Evolutionary conservation across 2,888 invertebrate genomes (phyloP).

Genomic region (Platycheirus albimanus): DNA sequence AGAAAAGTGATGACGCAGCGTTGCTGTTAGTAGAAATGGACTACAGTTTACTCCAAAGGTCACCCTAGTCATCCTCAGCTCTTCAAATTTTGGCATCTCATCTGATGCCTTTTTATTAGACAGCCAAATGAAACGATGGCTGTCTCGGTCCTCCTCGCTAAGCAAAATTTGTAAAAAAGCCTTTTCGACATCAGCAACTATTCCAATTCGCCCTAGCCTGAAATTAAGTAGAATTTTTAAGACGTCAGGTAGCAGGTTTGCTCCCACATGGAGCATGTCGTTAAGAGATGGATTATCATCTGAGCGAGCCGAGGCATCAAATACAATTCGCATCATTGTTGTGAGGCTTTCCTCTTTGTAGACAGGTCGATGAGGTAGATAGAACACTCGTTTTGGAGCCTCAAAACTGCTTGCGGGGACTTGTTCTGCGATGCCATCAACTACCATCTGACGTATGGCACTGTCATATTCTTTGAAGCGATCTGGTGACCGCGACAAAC

Average conservation of each 20-base stretch:
- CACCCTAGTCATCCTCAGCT: too few species aligned
- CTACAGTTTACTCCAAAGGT: conserved; percentile 32
- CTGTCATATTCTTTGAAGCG: conserved; percentile 16
- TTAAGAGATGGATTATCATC: too few species aligned
- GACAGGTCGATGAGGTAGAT: too few species aligned
- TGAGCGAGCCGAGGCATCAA: too few species aligned
- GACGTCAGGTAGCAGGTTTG: too few species aligned
- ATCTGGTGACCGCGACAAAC: not conserved
- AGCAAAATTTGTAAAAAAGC: too few species aligned
- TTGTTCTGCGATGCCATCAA: conserved; percentile 17
- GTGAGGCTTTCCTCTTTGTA: not conserved
- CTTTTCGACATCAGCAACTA: too few species aligned
- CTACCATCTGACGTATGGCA: too few species aligned
- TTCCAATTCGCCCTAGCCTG: conserved; percentile 12
- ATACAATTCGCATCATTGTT: too few species aligned
- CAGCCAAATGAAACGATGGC: conserved; percentile 28
- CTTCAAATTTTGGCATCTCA: conserved; percentile 6
- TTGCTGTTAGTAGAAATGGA: conserved; percentile 16
- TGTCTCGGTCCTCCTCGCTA: too few species aligned
- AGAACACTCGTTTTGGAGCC: not conserved
- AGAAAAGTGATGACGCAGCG: conserved; percentile 6
- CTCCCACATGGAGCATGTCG: too few species aligned
- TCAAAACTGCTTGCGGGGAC: not conserved
- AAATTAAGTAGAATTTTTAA: conserved; percentile 21
- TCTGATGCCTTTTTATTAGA: not conserved